A percentile compares a stretch with the other conserved stretches of the same genome.
phyloP scores from a whole-genome alignment of 2,797 vertebrate genomes.

The Morelia viridis region DNA sequence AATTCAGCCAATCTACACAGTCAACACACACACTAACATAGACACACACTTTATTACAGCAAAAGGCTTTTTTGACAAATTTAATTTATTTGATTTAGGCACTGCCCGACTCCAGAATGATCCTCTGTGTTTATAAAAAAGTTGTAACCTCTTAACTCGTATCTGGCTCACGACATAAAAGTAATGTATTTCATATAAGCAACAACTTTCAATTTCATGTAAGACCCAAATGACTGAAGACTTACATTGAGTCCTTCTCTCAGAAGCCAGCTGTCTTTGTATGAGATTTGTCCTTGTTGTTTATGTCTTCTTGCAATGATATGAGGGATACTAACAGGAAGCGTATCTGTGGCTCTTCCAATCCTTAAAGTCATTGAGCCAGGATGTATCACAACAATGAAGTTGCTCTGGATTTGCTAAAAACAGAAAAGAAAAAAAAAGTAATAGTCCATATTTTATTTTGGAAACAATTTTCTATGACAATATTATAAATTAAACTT shows the following conservation, averaged over 20 bases:
- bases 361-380: conserved; percentile 87
- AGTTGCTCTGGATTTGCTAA: conserved; percentile 96
- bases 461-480: background rate
- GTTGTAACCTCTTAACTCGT: too few relatives aligned
- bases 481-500: background rate
- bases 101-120: too few relatives aligned
- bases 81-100: too few relatives aligned
- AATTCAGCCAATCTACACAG: too few relatives aligned
- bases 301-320: conserved; percentile 90
- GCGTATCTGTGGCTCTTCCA: conserved; percentile 92
- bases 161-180: background rate
- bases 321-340: conserved; percentile 86
- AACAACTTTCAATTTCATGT: background rate
- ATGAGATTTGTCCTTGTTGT: conserved; percentile 82
- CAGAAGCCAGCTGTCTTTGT: conserved; percentile 87
- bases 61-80: too few relatives aligned
- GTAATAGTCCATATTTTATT: background rate
- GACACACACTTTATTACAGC: too few relatives aligned
- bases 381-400: conserved; percentile 90
- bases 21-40: too few relatives aligned
- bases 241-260: conserved; percentile 90
- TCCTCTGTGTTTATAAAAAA: too few relatives aligned
- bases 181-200: background rate
- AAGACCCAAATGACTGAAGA: background rate
- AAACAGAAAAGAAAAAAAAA: conserved; percentile 36